Percentiles rank a stretch among this genome's conserved stretches.
These are phyloP conservation scores for Sapayoa aenigma DNA, from an alignment of 2,113 vertebrate genomes.

Conservation along the genomic window DNA sequence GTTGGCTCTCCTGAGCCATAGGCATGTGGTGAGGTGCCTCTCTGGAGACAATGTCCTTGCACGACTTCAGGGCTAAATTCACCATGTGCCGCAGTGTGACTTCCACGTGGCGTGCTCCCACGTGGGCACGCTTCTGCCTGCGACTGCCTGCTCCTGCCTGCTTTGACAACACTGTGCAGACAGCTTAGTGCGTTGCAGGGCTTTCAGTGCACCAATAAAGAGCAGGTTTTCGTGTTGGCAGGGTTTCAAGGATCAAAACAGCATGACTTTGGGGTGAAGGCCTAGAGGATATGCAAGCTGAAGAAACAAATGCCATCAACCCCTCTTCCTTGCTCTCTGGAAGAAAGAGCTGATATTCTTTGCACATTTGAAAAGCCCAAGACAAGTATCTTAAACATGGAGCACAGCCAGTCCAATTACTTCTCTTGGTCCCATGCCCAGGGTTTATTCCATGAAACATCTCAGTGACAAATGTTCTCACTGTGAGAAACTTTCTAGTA, in stretches of 20 bases:
- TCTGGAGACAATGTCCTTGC: neutral
- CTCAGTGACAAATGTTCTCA: conserved; percentile 65
- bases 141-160: neutral
- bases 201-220: neutral
- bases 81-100: neutral
- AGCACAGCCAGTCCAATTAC: conserved; percentile 54
- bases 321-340: neutral
- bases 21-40: neutral
- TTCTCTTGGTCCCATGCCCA: conserved; percentile 66
- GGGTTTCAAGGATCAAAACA: neutral
- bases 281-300: neutral
- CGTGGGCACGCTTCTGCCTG: neutral
- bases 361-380: conserved; percentile 6
- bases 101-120: neutral
- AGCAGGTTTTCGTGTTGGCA: neutral
- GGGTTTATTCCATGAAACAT: conserved; percentile 65
- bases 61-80: neutral
- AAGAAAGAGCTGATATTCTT: conserved; percentile 10
- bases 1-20: neutral
- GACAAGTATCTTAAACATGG: conserved; percentile 55
- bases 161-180: neutral
- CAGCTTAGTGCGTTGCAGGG: fast-evolving
- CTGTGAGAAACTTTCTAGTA: conserved; percentile 64
- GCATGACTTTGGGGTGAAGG: neutral
- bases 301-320: conserved; percentile 1